Evolutionary conservation across 1,140 invertebrate species (phyloP), one percentile per base, ranked within the genome.

Genomic region (Lanistes nyassanus): DNA sequence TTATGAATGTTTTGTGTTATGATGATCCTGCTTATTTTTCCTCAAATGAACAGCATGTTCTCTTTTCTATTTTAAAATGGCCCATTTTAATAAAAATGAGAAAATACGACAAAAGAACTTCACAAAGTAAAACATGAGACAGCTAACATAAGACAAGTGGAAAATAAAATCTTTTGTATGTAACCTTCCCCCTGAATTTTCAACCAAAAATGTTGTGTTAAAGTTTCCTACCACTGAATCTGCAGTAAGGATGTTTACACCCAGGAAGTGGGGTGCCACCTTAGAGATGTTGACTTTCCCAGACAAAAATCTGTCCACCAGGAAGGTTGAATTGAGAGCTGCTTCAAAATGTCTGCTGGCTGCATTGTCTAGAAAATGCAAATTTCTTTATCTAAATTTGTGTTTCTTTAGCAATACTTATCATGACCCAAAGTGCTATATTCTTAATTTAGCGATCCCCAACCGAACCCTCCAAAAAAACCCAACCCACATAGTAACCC

Each of bases 231-330:
- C 70, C 37, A 6, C 7, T 13, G 70, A 16, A 62, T 72, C 37
- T 26, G 37, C 39, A n/a, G 70, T 29, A 4, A 60, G 56, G 26
- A 72, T 42, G 19, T 74, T 26, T 26, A 73, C 13, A 11, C 76
- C 76, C 5, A 78, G 16, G 29, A 29, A 71, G 60, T 78, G 76
- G 3, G 65, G 65, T 16, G 36, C 71, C 16, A 74, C 53, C 9
- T 31, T 21, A 29, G 62, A 60, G 34, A 71, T 60, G 51, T 77
- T 76, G 34, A 47, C 34, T n/a, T 70, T 42, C 1, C 37, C 31
- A 19, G 70, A 2, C n/a, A 36, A 5, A 56, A 60, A 77, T 3
- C 42, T 39, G 2, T 67, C 69, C 21, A 72, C 69, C 4, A n/a
- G 13, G 23, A 26, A 60, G 56, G 56, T 60, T 1, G 56, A n/a